Evolutionary conservation across 2,113 vertebrate species (phyloP), one percentile per base, ranked within the genome.

Genomic region (Cisticola juncidis): DNA sequence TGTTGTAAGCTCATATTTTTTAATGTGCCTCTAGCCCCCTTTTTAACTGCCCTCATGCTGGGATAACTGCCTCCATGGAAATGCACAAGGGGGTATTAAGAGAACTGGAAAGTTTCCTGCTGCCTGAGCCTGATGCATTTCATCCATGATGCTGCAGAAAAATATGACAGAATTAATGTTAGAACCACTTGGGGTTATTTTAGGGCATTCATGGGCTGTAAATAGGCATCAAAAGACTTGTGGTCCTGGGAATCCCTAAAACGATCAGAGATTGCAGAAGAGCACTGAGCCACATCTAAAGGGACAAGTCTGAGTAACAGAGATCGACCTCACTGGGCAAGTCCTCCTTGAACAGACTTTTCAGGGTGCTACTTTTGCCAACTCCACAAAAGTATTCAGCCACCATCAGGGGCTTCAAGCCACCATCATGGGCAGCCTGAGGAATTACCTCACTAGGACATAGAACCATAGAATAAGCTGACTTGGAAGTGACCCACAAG

Each of bases 141-240:
- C 40, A 33, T 54, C 44, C 47, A 33, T 76, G 5, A 70, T 18
- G 11, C 14, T 17, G 48, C 12, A 28, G n/a, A 80, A 92, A 12
- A 35, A 35, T 29, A 14, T 14, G 35, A 51, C 33, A 74, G 47
- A 85, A 79, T 23, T 24, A 33, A 76, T 3, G 4, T 42, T 60
- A 83, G 12, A 89, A 42, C 5, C 33, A 45, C 71, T 35, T 23
- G 11, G 14, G 33, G 21, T 88, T 73, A 15, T 70, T 8, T 73
- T 13, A 14, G 45, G 14, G 22, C 92, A 80, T 66, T 25, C 36
- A 23, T 2, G 22, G 23, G 54, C 38, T n/a, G 13, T 26, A 60
- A 96, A 86, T 81, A 77, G 81, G n/a, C 38, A 81, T n/a, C 83
- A 58, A 60, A 74, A 91, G 10, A 19, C 42, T 74, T n/a, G 33